Conservation (phyloP, 2,797 vertebrate species). For the Fundulus diaphanus region DNA sequence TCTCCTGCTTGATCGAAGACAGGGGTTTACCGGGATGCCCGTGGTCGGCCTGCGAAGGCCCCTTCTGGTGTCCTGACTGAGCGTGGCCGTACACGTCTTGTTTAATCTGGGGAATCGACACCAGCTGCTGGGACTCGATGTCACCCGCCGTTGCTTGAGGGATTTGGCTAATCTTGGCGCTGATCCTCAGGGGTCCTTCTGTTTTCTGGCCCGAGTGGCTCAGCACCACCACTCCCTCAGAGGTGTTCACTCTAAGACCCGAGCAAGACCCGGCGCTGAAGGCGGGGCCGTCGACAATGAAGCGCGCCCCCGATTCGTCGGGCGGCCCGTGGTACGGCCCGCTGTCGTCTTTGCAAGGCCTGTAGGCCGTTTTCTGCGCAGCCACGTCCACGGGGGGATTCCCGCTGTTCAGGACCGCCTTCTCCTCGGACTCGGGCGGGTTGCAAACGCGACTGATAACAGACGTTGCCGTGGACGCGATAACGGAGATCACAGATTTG, state of each 20-base stretch:
- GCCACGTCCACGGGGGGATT: constrained; percentile 83
- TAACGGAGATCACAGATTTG: constrained; percentile 87
- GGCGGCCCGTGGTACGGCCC: constrained; percentile 85
- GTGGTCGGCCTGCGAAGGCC: constrained; percentile 84
- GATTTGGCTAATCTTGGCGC: constrained; percentile 98
- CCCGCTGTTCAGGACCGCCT: constrained; percentile 82
- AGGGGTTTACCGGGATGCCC: constrained; percentile 89
- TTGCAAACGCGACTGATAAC: constrained; percentile 96
- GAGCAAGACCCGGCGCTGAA: constrained; percentile 85
- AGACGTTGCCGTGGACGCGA: constrained; percentile 93
- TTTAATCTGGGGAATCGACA: constrained; percentile 96
- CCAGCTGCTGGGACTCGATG: constrained; percentile 96
- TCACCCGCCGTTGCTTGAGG: constrained; percentile 94
- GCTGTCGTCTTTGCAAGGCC: constrained; percentile 84
- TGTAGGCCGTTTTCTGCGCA: constrained; percentile 86
- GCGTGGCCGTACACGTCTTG: constrained; percentile 88
- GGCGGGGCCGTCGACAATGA: constrained; percentile 83
- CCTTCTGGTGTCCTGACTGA: constrained; percentile 87
- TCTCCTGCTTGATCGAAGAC: constrained; percentile 89
- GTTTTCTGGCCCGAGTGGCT: constrained; percentile 98
- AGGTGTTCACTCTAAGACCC: constrained; percentile 95
- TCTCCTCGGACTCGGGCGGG: constrained; percentile 90
- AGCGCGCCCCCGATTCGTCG: constrained; percentile 89
- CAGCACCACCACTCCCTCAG: constrained; percentile 94
- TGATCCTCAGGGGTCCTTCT: constrained; percentile 93